Conservation (phyloP, 2,888 invertebrate genomes). For the Tribolium freemani region DNA sequence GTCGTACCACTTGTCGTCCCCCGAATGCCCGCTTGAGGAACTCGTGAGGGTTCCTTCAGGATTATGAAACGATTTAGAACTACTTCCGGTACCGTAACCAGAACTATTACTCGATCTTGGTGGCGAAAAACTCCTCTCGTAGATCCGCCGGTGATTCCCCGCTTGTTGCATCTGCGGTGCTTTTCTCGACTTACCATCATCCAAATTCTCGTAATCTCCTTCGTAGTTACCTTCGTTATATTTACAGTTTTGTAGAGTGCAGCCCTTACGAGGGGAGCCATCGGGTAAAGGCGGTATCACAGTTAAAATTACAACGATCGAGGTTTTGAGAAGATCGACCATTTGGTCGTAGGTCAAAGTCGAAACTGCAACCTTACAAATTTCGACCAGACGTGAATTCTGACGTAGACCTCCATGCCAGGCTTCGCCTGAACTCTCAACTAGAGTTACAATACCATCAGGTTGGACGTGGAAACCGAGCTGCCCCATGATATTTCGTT, state of each 20-base stretch:
- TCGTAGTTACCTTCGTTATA: conserved; percentile 74
- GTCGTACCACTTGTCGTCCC: conserved; percentile 78
- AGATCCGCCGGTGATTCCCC: conserved; percentile 76
- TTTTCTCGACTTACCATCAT: conserved; percentile 67
- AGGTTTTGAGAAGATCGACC: conserved; percentile 92
- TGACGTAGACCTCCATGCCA: conserved; percentile 89
- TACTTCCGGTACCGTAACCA: conserved; percentile 86
- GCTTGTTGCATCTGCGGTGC: conserved; percentile 69
- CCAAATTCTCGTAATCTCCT: conserved; percentile 79
- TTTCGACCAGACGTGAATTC: conserved; percentile 90
- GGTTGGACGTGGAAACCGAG: conserved; percentile 93
- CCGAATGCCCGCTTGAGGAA: conserved; percentile 76
- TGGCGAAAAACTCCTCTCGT: conserved; percentile 82
- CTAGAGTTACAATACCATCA: conserved; percentile 94
- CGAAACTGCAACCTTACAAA: conserved; percentile 81
- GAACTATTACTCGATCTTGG: conserved; percentile 85
- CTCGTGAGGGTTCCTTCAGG: conserved; percentile 74
- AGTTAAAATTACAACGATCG: conserved; percentile 87
- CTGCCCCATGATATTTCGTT: conserved; percentile 86
- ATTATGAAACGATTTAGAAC: conserved; percentile 68
- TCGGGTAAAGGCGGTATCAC: conserved; percentile 83
- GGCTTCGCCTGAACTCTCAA: conserved; percentile 82
- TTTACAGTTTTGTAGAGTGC: conserved; percentile 76
- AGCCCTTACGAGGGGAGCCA: conserved; percentile 78
- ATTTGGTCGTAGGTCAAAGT: conserved; percentile 93